Evolutionary conservation across 2,797 vertebrate species (phyloP), one percentile per base, ranked within the genome.

Genomic region (Lagocephalus sceleratus): DNA sequence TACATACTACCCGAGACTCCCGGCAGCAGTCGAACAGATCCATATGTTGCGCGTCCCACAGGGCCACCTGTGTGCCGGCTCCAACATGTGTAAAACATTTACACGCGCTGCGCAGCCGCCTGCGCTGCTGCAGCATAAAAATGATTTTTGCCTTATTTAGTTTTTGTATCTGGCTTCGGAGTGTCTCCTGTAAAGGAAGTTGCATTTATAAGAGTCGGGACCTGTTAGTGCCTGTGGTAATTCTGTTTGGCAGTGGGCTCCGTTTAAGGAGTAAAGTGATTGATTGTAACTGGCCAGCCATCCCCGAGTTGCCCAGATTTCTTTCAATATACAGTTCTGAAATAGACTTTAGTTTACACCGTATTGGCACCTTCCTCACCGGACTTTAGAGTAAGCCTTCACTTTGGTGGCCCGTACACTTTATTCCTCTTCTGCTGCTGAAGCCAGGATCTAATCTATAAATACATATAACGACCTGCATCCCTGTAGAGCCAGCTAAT

Each of bases 401-500:
- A 60, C 63, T 70, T 76, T 69, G 73, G 70, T 71, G 56, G 68
- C 76, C 68, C 67, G 26, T 61, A 51, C 51, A 65, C 68, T 73
- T 66, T 63, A 66, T 78, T 52, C 61, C 57, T 64, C 73, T 75
- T 65, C 71, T 61, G 58, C 65, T 71, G 71, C 76, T 76, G 82
- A 77, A 86, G 61, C 59, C 66, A 66, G 58, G 40, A 60, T 52
- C 63, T 44, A 23, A 71, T 85, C 83, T 84, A 85, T 87, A 85
- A 85, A 85, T 84, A 81, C 69, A 76, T 75, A 67, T 53, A 65
- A 66, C 60, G 73, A 75, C 63, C 73, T 58, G 79, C 76, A 84
- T 83, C 80, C 84, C 78, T 41, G 78, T 86, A 75, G 84, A 87
- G 75, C 63, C 41, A 55, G 68, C 81, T 89, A 88, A 89, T 88